These are phyloP conservation scores for Steinernema scapterisci DNA, from an alignment of 2,888 invertebrate genomes.

Conservation along the genomic window DNA sequence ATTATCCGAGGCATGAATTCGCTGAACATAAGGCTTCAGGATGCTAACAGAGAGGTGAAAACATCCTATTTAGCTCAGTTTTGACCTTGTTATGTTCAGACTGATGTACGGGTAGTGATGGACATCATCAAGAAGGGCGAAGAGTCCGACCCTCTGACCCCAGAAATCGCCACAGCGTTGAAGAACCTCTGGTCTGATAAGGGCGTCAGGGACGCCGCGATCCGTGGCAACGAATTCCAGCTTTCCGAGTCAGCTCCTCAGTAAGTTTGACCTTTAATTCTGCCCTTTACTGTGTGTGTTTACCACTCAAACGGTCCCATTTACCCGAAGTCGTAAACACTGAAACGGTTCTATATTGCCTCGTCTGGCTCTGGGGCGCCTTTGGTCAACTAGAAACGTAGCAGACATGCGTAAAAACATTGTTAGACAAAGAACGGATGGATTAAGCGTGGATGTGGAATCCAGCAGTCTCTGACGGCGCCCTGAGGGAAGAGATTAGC, in stretches of 20 bases:
- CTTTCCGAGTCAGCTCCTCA: conserved; percentile 62
- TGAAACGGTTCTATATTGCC: too few species aligned
- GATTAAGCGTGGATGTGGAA: too few species aligned
- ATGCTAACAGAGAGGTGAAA: conserved; percentile 91
- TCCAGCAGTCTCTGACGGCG: too few species aligned
- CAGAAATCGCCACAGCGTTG: conserved; percentile 56
- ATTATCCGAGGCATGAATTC: conserved; percentile 98
- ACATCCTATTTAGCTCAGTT: too few species aligned
- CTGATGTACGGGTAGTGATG: conserved; percentile 55
- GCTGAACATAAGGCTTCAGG: conserved; percentile 91
- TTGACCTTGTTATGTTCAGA: conserved; percentile 37
- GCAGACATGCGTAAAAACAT: too few species aligned
- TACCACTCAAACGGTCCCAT: neutral
- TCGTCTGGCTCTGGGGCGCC: too few species aligned
- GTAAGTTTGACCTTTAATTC: conserved; percentile 43
- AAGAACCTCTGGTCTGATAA: conserved; percentile 57
- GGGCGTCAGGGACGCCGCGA: conserved; percentile 43
- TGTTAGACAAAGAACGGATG: too few species aligned
- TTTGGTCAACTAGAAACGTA: too few species aligned
- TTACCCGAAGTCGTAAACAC: too few species aligned
- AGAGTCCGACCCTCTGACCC: conserved; percentile 61
- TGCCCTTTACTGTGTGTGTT: neutral
- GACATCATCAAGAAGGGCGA: conserved; percentile 63
- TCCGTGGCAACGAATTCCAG: conserved; percentile 64
- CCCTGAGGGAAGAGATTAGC: too few species aligned